These are phyloP conservation scores for Serranus cabrilla DNA, from an alignment of 2,797 vertebrate genomes.

Conservation along the genomic window DNA sequence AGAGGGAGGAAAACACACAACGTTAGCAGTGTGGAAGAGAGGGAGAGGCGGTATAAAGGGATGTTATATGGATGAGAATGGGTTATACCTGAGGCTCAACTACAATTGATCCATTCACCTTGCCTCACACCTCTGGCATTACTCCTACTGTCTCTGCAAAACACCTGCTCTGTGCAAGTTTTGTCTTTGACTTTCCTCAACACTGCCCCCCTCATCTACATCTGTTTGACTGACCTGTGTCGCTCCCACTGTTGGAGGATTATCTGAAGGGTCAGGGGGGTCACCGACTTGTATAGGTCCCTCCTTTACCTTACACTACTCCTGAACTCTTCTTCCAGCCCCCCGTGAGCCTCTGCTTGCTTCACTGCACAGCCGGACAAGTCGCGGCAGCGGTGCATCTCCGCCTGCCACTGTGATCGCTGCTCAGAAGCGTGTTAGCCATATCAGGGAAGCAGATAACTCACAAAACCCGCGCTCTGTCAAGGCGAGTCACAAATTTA, in stretches of 20 bases:
- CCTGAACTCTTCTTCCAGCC: constrained; percentile 23
- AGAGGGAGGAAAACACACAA: constrained; percentile 50
- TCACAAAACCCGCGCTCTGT: constrained; percentile 75
- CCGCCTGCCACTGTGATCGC: constrained; percentile 46
- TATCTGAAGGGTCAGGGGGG: constrained; percentile 38
- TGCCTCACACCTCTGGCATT: constrained; percentile 53
- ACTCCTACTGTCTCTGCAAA: constrained; percentile 55
- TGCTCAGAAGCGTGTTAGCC: constrained; percentile 67
- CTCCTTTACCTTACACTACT: constrained; percentile 33
- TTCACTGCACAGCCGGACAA: constrained; percentile 47
- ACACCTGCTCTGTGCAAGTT: constrained; percentile 51
- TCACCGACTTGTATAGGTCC: constrained; percentile 43
- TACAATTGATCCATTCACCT: constrained; percentile 76
- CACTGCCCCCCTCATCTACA: constrained; percentile 57
- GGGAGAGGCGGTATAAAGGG: constrained; percentile 29
- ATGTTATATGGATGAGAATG: constrained; percentile 70
- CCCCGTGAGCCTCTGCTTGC: constrained; percentile 30
- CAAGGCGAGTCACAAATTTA: constrained; percentile 79
- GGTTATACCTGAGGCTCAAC: constrained; percentile 68
- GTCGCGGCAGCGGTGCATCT: constrained; percentile 29
- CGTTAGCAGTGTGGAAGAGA: constrained; percentile 26
- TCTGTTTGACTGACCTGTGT: constrained; percentile 60
- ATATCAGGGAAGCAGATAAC: constrained; percentile 72
- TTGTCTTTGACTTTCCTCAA: constrained; percentile 51
- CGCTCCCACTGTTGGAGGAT: constrained; percentile 51